phyloP scores from a whole-genome alignment of 1,140 invertebrate species.

The Trichoplusia ni region DNA sequence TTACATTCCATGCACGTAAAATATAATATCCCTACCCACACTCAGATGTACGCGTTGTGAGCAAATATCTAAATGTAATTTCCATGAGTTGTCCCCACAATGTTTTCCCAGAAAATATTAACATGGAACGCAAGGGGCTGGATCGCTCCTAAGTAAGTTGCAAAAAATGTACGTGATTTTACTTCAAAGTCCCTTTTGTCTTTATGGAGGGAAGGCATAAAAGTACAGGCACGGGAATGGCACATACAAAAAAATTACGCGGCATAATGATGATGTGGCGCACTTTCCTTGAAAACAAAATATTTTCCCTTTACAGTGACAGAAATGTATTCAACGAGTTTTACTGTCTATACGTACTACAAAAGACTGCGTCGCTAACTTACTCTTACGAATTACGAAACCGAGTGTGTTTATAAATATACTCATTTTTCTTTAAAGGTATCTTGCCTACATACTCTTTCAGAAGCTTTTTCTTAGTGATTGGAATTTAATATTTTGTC shows the following conservation, averaged over 20 bases:
- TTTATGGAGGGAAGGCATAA: slow-evolving; percentile 79
- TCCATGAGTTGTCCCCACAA: slow-evolving; percentile 80
- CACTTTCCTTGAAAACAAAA: slow-evolving; percentile 75
- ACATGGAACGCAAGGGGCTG: slow-evolving; percentile 78
- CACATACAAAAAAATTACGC: slow-evolving; percentile 80
- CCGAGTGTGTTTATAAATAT: slow-evolving; percentile 1
- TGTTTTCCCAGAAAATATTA: slow-evolving; percentile 81
- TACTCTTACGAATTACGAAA: slow-evolving; percentile 34
- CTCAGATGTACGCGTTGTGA: slow-evolving; percentile 71
- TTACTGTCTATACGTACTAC: slow-evolving; percentile 47
- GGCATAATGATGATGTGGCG: slow-evolving; percentile 79
- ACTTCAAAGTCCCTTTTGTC: slow-evolving; percentile 81
- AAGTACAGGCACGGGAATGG: slow-evolving; percentile 77
- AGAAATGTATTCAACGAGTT: slow-evolving; percentile 66
- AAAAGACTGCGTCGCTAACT: slow-evolving; percentile 28
- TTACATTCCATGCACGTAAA: slow-evolving; percentile 80
- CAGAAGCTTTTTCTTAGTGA: background rate
- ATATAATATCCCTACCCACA: slow-evolving; percentile 79
- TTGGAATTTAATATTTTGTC: too few relatives aligned
- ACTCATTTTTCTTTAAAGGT: background rate
- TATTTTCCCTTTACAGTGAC: slow-evolving; percentile 76
- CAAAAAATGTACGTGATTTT: slow-evolving; percentile 82
- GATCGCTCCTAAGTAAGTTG: slow-evolving; percentile 81
- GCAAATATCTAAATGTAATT: slow-evolving; percentile 81
- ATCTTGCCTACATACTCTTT: background rate